phyloP scores from a whole-genome alignment of 2,113 vertebrate genomes.

The Opisthocomus hoazin region DNA sequence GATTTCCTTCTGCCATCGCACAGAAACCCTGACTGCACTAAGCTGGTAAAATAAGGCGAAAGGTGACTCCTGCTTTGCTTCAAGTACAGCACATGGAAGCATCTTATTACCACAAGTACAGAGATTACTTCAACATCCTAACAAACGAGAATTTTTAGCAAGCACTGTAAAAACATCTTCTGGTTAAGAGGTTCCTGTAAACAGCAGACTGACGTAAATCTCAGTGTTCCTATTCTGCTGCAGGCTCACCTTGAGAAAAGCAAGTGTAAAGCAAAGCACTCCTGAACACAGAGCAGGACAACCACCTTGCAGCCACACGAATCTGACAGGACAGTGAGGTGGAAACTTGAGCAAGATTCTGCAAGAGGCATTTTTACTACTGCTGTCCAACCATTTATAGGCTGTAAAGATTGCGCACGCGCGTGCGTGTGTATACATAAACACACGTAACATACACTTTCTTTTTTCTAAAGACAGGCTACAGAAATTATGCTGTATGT shows the following conservation, averaged over 20 bases:
- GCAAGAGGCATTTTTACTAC: background rate
- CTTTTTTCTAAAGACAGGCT: background rate
- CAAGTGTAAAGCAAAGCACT: background rate
- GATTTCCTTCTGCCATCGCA: background rate
- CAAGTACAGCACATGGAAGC: background rate
- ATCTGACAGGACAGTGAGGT: background rate
- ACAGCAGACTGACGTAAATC: background rate
- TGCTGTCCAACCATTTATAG: background rate
- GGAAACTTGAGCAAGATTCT: background rate
- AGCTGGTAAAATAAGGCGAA: background rate
- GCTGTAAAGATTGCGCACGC: background rate
- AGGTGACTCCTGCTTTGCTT: background rate
- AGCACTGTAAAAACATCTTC: background rate
- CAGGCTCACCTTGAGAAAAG: background rate
- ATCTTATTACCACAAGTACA: background rate
- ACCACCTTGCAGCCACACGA: background rate
- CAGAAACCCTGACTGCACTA: background rate
- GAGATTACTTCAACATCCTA: background rate
- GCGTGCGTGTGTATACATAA: fast-evolving
- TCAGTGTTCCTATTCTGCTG: background rate
- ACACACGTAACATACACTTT: background rate
- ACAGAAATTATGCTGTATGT: background rate
- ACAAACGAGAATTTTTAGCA: background rate
- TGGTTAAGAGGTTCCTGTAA: background rate
- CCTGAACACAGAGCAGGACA: background rate